phyloP scores from a whole-genome alignment of 2,797 vertebrate species.

The Pangasius djambal region DNA sequence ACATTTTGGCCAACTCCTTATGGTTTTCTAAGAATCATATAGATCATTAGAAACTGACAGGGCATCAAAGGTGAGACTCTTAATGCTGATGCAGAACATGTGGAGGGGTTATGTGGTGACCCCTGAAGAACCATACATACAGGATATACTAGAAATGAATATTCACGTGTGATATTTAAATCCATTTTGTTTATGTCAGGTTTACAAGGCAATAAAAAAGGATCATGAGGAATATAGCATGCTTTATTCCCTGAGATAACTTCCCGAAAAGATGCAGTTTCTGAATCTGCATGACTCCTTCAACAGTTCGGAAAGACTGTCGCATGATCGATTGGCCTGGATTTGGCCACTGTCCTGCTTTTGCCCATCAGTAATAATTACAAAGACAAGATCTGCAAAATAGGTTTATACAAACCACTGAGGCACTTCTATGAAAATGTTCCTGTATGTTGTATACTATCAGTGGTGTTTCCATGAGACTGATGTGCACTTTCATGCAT shows the following conservation, averaged over 20 bases:
- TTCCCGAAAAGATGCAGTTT: background rate
- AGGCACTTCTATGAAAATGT: background rate
- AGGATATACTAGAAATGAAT: background rate
- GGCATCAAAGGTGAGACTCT: background rate
- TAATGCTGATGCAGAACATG: background rate
- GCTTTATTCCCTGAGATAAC: background rate
- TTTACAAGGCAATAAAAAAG: background rate
- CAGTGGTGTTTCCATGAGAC: constrained; percentile 5
- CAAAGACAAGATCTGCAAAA: constrained; percentile 19
- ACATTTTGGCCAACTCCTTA: background rate
- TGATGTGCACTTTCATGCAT: background rate
- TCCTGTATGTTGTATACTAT: background rate
- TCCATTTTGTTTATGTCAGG: background rate
- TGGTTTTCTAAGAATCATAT: background rate
- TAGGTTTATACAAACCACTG: background rate
- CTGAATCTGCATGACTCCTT: background rate
- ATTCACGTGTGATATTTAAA: background rate
- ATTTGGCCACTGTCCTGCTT: constrained; percentile 20
- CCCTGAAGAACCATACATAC: background rate
- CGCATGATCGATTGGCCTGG: constrained; percentile 3
- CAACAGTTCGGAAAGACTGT: background rate
- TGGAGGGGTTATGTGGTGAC: background rate
- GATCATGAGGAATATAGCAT: background rate
- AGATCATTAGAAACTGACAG: background rate
- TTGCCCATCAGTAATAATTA: constrained; percentile 24